Base-by-base conservation (phyloP, 2,888 invertebrate genomes). In the Chaitophorus viminalis region DNA sequence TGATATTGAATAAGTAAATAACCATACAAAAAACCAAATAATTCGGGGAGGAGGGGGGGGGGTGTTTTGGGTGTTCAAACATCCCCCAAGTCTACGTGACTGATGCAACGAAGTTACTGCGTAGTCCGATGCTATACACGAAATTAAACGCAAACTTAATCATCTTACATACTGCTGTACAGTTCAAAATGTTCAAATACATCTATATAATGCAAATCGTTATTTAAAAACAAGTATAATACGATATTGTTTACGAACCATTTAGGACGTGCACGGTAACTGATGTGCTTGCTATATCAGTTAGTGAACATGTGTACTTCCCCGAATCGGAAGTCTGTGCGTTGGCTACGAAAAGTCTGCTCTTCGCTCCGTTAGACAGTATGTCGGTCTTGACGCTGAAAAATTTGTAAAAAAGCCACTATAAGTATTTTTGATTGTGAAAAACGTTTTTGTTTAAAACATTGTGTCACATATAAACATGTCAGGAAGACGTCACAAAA, bases 381-480 rank as follows among this genome's bases (percentile, higher is more conserved):
- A 95, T 94, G 91, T 95, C 95, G 82, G 95, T 95, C 92, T 96
- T 96, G 82, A 96, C 95, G 90, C 96, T 96, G 91, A 90, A 91
- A 90, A 81, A 46, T 2, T 46, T 11, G 14, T 11, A 46, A 46
- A 46, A 11, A 46, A 46, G 14, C 11, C 1, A 14, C 1, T 46
- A 46, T 46, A 11, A 46, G 46, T 46, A 11, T 46, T 39, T 46
- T 46, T 11, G 46, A 14, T 46, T n/a, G n/a, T n/a, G n/a, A n/a
- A n/a, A n/a, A n/a, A n/a, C n/a, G n/a, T n/a, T n/a, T n/a, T 46
- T 46, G 11, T 46, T 14, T 8, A 14, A 46, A 46, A 14, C 14
- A 46, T 11, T 46, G 14, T 5, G 14, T 46, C 11, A 46, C 14
- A 14, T 11, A 46, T 11, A 46, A 11, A 46, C 46, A 11, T 14